These are phyloP conservation scores for Chloroclystis v-ata DNA, from an alignment of 2,888 invertebrate genomes.

Conservation along the genomic window DNA sequence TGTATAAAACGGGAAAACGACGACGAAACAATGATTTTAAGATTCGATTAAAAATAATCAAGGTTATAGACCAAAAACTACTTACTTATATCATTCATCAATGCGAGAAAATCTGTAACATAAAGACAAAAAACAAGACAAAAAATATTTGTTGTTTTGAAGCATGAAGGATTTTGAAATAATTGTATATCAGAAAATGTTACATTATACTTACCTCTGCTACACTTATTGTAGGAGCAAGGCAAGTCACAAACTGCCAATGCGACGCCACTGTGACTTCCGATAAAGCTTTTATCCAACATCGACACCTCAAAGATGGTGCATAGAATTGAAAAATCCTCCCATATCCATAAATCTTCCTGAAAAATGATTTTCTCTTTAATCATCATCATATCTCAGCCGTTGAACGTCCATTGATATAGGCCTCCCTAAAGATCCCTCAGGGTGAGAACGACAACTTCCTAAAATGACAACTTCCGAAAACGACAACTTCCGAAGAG, in stretches of 20 bases:
- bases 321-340: constrained; percentile 81
- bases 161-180: background rate
- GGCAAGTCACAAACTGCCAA: constrained; percentile 81
- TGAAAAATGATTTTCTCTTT: constrained; percentile 46
- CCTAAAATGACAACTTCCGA: no score
- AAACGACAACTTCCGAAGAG: no score
- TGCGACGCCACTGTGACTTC: constrained; percentile 80
- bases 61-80: no score
- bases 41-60: no score
- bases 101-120: constrained; percentile 49
- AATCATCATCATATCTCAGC: no score
- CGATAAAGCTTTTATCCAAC: constrained; percentile 78
- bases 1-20: no score
- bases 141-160: background rate
- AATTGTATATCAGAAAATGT: no score
- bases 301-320: constrained; percentile 82
- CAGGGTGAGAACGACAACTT: no score
- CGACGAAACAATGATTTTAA: no score
- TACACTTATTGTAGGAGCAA: constrained; percentile 46
- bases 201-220: constrained; percentile 28
- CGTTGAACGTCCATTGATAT: no score
- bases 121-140: constrained; percentile 3
- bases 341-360: constrained; percentile 78
- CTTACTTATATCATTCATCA: constrained; percentile 52
- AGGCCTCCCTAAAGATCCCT: no score